Conservation (phyloP, 2,888 invertebrate genomes). For the Pandemis heparana region DNA sequence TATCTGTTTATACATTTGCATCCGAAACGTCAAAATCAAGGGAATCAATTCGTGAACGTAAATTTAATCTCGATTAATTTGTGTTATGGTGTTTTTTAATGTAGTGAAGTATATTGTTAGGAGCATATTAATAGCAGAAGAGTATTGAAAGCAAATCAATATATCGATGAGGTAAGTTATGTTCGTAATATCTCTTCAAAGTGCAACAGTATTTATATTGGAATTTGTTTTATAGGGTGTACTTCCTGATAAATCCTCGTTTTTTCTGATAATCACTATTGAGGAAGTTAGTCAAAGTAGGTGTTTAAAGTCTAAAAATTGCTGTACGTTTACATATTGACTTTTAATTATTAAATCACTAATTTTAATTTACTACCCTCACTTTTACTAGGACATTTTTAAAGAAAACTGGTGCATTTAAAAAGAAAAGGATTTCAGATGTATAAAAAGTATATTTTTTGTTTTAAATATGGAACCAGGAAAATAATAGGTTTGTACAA, state of each 20-base stretch:
- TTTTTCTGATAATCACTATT: background rate
- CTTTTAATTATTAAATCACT: too few species aligned
- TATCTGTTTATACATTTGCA: constrained; percentile 20
- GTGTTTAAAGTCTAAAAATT: too few species aligned
- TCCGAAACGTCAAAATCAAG: constrained; percentile 23
- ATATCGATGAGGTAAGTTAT: constrained; percentile 13
- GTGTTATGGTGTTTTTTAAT: constrained; percentile 7
- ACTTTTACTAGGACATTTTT: too few species aligned
- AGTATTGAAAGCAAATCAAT: background rate
- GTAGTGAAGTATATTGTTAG: background rate
- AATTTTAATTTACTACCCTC: too few species aligned
- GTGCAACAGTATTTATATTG: background rate
- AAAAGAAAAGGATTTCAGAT: too few species aligned
- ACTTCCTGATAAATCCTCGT: background rate
- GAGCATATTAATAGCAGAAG: background rate
- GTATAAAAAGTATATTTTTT: too few species aligned
- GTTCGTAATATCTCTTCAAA: background rate
- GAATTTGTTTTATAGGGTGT: constrained; percentile 13
- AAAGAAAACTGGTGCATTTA: too few species aligned
- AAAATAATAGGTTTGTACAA: too few species aligned
- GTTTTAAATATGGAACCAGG: too few species aligned
- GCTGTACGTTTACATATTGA: background rate
- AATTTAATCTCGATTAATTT: constrained; percentile 1
- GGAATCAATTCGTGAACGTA: constrained; percentile 15
- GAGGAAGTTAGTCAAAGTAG: too few species aligned